A percentile compares a stretch with the other conserved stretches of the same genome.
Conservation (phyloP, 2,797 vertebrate species). For the Chanos chanos region DNA sequence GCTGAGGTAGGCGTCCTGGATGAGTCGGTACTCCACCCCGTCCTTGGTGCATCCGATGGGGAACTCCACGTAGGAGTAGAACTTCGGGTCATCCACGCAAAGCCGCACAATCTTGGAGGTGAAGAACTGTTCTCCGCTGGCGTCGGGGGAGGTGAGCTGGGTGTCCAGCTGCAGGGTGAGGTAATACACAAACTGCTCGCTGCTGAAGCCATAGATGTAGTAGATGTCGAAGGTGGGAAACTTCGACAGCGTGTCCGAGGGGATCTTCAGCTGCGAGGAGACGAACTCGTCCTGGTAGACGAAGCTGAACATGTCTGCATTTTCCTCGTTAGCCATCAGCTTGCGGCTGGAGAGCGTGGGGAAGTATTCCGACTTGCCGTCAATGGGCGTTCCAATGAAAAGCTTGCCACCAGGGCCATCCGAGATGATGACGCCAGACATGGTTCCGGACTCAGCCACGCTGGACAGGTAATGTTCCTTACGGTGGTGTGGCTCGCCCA, state of each 20-base stretch:
- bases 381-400: conserved; percentile 94
- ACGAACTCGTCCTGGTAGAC: conserved; percentile 99
- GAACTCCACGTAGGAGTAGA: conserved; percentile 98
- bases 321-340: conserved; percentile 94
- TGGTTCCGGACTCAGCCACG: conserved; percentile 89
- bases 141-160: conserved; percentile 91
- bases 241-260: conserved; percentile 94
- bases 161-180: conserved; percentile 96
- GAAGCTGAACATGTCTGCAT: conserved; percentile 98
- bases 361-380: conserved; percentile 97
- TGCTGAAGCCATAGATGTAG: conserved; percentile 97
- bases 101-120: conserved; percentile 97
- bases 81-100: conserved; percentile 94
- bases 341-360: conserved; percentile 95
- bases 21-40: conserved; percentile 92
- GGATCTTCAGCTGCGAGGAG: conserved; percentile 97
- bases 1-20: conserved; percentile 93
- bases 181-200: conserved; percentile 98
- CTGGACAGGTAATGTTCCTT: conserved; percentile 99
- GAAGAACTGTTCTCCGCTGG: conserved; percentile 95
- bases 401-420: conserved; percentile 85
- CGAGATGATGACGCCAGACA: conserved; percentile 94
- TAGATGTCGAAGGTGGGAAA: conserved; percentile 98
- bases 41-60: conserved; percentile 95
- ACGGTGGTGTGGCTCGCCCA: conserved; percentile 96